Base-by-base conservation (phyloP, 2,888 invertebrate genomes). In the Cerceris rybyensis region DNA sequence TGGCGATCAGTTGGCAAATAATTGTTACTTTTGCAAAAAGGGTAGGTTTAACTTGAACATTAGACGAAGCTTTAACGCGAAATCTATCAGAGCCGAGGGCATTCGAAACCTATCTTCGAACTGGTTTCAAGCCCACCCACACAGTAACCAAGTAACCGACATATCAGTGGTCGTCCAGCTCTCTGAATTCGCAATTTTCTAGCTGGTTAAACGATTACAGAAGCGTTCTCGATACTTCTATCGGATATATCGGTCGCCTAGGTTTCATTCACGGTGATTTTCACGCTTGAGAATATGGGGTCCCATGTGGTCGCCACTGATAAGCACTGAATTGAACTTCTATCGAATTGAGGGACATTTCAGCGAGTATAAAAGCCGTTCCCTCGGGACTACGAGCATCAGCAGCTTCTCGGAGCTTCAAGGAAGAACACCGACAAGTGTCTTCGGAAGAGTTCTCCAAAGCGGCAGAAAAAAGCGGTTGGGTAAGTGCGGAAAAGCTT, bases 251-350 rank as follows among this genome's bases (percentile, higher is more conserved):
- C 81, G 79, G 58, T 11, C 71, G 52, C 64, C 72, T 60, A 68
- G 70, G 77, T 79, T 80, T 80, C 70, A 16, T 77, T 71, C 83
- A 67, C 69, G 70, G 77, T 76, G 74, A 81, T 88, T 87, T 89
- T 87, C 83, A 79, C 86, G 80, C 81, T 42, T 76, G 81, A 84
- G 71, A 67, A 85, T 67, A 77, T 75, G 80, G 82, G 84, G 88
- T 78, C 91, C 90, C 92, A 92, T 92, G 88, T 92, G 92, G 89
- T 83, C 71, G 80, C 54, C 66, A 86, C 90, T 91, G 92, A 92
- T 92, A 92, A 91, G 89, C 89, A 69, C 83, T 58, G 87, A 85
- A 92, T 92, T 91, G 91, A 87, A 80, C 85, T 83, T 87, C 75
- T 86, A 92, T 91, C 87, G 85, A 90, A 91, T 92, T 91, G 90